Base-by-base conservation (phyloP, 2,888 invertebrate genomes). In the Linyphia triangularis region DNA sequence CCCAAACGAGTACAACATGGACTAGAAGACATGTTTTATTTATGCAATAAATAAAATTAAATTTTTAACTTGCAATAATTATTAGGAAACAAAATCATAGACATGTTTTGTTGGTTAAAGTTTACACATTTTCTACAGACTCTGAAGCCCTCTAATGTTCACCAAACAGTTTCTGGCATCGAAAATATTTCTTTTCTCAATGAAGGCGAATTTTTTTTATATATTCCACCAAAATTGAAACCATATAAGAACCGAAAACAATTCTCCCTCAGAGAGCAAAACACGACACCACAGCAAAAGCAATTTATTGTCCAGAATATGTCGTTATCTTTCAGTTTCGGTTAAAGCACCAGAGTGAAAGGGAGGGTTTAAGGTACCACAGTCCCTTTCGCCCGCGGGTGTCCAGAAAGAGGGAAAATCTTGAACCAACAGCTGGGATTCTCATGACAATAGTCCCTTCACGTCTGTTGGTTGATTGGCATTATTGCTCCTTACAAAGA, bases 401-500 rank as follows among this genome's bases (percentile, higher is more conserved):
- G 22, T 33, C 37, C 22, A 72, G 82, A 72, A 82, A 82, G 40
- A 72, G 40, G 82, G 63, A 82, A 16, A 82, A 70, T 70, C 70
- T 70, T 57, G 70, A 63, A 40, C 63, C 43, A 69, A 19, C 82
- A 72, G 82, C 82, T 82, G 82, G 28, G 70, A 24, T 72, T 72
- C 82, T 28, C 43, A 61, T 43, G 72, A 82, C 70, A 82, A 82
- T 82, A 40, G 59, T 37, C 37, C 28, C 37, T 30, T 82, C 70
- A 26, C 59, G 61, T 61, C 82, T 70, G 57, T 24, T 37, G 33
- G 67, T 59, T 82, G 82, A 82, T 82, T 82, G 82, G 82, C 72
- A 72, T 82, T 82, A 82, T 82, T 82, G 82, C 72, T 82, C 30
- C 61, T 82, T 61, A 82, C 72, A 82, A 82, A 82, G 72, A 61